Evolutionary conservation across 2,888 invertebrate genomes (phyloP).

Genomic region (Gymnoscelis rufifasciata): DNA sequence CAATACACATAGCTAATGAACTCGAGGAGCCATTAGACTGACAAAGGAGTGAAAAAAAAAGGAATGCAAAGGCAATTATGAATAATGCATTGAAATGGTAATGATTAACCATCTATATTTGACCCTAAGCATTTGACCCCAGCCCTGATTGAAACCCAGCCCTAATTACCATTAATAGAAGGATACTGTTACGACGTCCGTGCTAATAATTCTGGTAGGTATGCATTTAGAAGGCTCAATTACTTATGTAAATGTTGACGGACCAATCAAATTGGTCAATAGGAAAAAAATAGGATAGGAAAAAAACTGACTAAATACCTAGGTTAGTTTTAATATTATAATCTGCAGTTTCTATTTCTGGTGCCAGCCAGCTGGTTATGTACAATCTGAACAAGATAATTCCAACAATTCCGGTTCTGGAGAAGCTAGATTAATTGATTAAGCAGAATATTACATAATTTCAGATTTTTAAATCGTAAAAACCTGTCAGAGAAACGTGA

Average conservation of each 20-base stretch:
- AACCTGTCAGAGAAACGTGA: too few species aligned
- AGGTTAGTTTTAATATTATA: conserved; percentile 6
- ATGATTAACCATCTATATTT: conserved; percentile 44
- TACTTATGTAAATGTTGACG: conserved; percentile 21
- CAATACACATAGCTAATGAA: background rate
- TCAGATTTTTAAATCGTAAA: too few species aligned
- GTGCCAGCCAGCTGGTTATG: background rate
- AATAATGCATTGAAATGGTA: conserved; percentile 33
- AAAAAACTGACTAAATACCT: conserved; percentile 14
- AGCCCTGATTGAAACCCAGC: conserved; percentile 45
- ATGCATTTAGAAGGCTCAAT: conserved; percentile 22
- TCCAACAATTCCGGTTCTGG: conserved; percentile 14
- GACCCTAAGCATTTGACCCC: conserved; percentile 52
- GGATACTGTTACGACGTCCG: conserved; percentile 52
- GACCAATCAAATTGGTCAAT: conserved; percentile 18
- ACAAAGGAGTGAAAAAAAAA: conserved; percentile 21
- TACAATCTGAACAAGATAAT: background rate
- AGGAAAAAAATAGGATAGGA: conserved; percentile 10
- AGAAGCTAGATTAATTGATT: conserved; percentile 1
- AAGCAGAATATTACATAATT: conserved; percentile 1
- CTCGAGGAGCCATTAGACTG: conserved; percentile 2
- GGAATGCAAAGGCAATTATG: conserved; percentile 19
- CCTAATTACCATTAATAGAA: conserved; percentile 52
- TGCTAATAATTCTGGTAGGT: conserved; percentile 28
- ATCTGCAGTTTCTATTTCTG: conserved; percentile 3